Conservation (phyloP, 2,113 vertebrate species). For the Tupaia tana region DNA sequence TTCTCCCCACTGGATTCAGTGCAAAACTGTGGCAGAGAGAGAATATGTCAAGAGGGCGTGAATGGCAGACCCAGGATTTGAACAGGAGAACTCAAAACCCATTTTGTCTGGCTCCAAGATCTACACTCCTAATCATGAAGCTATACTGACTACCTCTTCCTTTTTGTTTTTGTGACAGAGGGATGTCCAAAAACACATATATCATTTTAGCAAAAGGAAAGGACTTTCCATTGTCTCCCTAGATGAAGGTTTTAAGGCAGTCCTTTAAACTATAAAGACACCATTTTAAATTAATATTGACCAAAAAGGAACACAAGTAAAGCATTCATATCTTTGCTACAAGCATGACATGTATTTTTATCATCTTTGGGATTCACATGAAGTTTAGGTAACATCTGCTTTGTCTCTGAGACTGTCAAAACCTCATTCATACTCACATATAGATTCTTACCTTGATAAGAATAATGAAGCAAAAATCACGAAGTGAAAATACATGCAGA, state of each 20-base stretch:
- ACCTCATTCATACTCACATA: neutral
- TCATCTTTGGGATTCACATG: neutral
- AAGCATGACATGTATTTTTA: neutral
- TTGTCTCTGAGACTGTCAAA: neutral
- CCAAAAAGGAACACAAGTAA: neutral
- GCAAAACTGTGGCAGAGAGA: neutral
- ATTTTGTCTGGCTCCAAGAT: neutral
- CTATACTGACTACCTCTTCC: neutral
- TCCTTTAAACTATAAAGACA: neutral
- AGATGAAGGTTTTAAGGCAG: neutral
- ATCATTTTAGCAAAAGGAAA: neutral
- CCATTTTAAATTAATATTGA: neutral
- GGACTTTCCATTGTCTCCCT: neutral
- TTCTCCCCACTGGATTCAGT: neutral
- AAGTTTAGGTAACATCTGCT: neutral
- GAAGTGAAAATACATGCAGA: neutral
- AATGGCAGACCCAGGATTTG: neutral
- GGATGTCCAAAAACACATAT: neutral
- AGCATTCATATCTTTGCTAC: neutral
- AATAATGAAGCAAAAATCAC: neutral
- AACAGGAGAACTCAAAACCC: neutral
- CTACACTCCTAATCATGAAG: neutral
- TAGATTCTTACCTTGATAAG: neutral
- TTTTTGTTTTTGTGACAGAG: neutral
- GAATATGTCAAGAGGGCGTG: accelerated